phyloP scores from a whole-genome alignment of 2,888 invertebrate genomes.

The Ctena decussata region DNA sequence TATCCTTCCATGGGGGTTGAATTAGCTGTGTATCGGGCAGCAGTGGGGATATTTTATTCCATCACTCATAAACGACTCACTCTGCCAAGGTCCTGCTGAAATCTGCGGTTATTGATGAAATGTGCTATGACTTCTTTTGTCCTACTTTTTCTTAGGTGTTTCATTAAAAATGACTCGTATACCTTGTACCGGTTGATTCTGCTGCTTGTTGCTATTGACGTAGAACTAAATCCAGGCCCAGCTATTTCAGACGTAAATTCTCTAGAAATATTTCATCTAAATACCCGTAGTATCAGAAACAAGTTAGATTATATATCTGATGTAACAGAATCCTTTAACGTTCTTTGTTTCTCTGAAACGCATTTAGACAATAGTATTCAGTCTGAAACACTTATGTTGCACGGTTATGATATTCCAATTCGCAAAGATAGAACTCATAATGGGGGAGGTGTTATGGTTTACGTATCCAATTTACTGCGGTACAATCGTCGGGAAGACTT shows the following conservation, averaged over 20 bases:
- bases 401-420: neutral
- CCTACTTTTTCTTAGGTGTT: too few species aligned
- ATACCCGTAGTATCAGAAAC: neutral
- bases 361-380: neutral
- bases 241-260: neutral
- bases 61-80: too few species aligned
- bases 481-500: neutral
- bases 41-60: too few species aligned
- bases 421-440: neutral
- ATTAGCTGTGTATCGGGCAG: too few species aligned
- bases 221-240: neutral
- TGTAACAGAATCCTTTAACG: neutral
- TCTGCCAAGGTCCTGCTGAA: too few species aligned
- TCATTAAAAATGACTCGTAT: neutral
- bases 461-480: neutral
- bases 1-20: too few species aligned
- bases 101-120: too few species aligned
- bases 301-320: neutral
- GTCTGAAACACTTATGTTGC: neutral
- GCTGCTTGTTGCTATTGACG: neutral
- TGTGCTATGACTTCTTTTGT: too few species aligned
- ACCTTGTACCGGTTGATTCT: neutral
- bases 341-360: neutral
- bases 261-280: neutral
- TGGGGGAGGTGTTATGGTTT: neutral